Evolutionary conservation across 92 coral and sea anemone genomes (phyloP), one percentile per base, ranked within the genome.

Genomic region (Chrysogorgia sp.): DNA sequence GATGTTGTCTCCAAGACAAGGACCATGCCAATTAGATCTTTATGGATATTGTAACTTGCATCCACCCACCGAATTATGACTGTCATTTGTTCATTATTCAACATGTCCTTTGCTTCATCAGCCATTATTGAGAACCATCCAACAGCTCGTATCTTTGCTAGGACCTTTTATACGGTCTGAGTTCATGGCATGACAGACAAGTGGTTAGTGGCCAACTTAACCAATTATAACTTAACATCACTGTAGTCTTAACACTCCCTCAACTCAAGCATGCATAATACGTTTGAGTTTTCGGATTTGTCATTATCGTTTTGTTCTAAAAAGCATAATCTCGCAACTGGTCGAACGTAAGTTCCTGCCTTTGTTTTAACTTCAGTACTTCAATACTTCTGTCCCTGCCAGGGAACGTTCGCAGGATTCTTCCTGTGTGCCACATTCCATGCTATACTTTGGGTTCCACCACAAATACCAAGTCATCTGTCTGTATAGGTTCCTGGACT

Each of bases 371-470:
- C n/a, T n/a, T n/a, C n/a, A n/a, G n/a, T n/a, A n/a, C n/a, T n/a
- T n/a, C n/a, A 24, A 80, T 81, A n/a, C 76, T 58, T n/a, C 81
- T 64, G 53, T 84, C 84, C 30, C 53, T 55, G 4, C 84, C 84
- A 45, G 84, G 88, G 28, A 69, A 22, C 10, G 37, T 21, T 7
- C 29, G 35, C 24, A 43, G 20, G n/a, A 68, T 58, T 45, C 75
- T 43, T 10, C 75, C 75, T 7, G 30, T 43, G 2, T n/a, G 75
- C 75, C 75, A 68, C 59, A 43, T 43, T 4, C 75, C 75, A 68
- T 58, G 75, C 0, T 57, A 23, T 68, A 70, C 76, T 15, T 70
- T 70, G 15, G 80, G 70, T 32, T 84, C 88, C 0, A 53, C 81
- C 1, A 78, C 52, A 23, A 78, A 59, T 13, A 59, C 84, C 9